These are phyloP conservation scores for Aphaenogaster rudis DNA, from an alignment of 1,140 invertebrate species.

Conservation along the genomic window DNA sequence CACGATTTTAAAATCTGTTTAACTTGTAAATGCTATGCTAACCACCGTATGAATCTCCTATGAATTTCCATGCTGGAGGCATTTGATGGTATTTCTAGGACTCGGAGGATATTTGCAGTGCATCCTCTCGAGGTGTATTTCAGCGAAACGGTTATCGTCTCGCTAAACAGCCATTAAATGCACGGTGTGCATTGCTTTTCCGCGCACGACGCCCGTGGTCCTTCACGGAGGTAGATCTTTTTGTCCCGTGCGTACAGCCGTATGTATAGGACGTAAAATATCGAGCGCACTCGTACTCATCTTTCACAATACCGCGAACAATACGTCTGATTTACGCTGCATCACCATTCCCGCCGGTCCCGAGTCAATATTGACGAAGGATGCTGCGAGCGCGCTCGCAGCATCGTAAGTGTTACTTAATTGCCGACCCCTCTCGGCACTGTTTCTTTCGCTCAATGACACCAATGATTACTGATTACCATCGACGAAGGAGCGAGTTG, in stretches of 20 bases:
- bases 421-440: conserved; percentile 41
- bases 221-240: background rate
- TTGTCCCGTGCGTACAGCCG: background rate
- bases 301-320: conserved; percentile 24
- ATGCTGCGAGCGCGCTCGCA: background rate
- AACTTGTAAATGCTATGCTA: conserved; percentile 56
- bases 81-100: conserved; percentile 36
- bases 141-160: conserved; percentile 34
- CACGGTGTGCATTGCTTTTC: background rate
- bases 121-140: conserved; percentile 37
- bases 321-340: conserved; percentile 24
- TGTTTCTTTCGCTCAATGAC: conserved; percentile 61
- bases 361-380: conserved; percentile 47
- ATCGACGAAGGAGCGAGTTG: conserved; percentile 35
- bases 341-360: background rate
- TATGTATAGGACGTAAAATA: conserved; percentile 4
- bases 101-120: conserved; percentile 47
- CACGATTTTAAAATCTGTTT: conserved; percentile 47
- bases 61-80: conserved; percentile 36
- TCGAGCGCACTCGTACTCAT: conserved; percentile 30
- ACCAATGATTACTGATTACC: conserved; percentile 62
- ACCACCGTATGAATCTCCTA: conserved; percentile 14
- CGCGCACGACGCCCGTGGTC: background rate
- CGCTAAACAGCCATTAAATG: conserved; percentile 48
- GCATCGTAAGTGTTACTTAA: conserved; percentile 58